A percentile compares a stretch with the other conserved stretches of the same genome.
These are phyloP conservation scores for Peribatodes rhomboidaria DNA, from an alignment of 2,888 invertebrate genomes.

Conservation along the genomic window DNA sequence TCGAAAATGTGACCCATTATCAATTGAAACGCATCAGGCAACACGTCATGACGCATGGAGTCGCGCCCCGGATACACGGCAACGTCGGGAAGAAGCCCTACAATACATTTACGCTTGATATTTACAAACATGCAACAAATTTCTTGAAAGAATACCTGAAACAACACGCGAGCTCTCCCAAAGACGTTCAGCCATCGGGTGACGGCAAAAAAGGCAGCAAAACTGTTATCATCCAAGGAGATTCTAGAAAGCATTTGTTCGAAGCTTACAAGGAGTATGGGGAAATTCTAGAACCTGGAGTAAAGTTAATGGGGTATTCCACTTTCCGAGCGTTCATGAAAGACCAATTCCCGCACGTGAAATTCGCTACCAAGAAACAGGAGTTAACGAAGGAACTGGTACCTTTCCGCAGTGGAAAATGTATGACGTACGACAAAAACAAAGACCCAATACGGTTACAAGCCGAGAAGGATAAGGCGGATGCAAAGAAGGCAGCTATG, in stretches of 20 bases:
- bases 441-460: constrained; percentile 82
- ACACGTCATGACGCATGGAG: constrained; percentile 92
- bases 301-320: constrained; percentile 93
- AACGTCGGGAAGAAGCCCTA: constrained; percentile 93
- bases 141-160: constrained; percentile 91
- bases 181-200: constrained; percentile 81
- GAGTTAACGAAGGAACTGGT: constrained; percentile 81
- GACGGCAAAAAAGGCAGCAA: constrained; percentile 84
- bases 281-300: constrained; percentile 89
- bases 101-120: constrained; percentile 92
- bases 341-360: constrained; percentile 92
- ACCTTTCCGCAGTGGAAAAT: constrained; percentile 85
- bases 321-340: constrained; percentile 93
- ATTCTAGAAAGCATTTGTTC: constrained; percentile 90
- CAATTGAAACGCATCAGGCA: constrained; percentile 92
- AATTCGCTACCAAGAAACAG: constrained; percentile 89
- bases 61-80: constrained; percentile 92
- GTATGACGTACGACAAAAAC: constrained; percentile 84
- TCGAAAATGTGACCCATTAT: constrained; percentile 93
- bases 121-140: constrained; percentile 92
- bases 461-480: constrained; percentile 81
- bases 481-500: constrained; percentile 82
- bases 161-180: constrained; percentile 87
- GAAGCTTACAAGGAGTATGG: constrained; percentile 92
- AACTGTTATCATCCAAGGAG: constrained; percentile 82